Evolutionary conservation across 1,140 invertebrate genomes (phyloP).

Genomic region (Caerostris extrusa): DNA sequence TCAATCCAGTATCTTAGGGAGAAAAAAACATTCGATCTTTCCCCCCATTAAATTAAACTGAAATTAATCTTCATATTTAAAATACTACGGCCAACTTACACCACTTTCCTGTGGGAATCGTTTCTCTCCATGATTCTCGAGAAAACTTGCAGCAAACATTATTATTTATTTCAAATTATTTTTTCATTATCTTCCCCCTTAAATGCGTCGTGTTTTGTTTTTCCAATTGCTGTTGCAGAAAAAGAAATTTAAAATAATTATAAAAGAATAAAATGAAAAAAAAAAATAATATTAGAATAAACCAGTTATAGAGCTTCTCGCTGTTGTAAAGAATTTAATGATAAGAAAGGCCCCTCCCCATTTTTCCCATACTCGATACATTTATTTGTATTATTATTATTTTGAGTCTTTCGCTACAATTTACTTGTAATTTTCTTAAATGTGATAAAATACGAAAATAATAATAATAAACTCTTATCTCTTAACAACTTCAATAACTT

Average conservation of each 20-base stretch:
- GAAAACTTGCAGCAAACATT: constrained; percentile 59
- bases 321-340: constrained; percentile 72
- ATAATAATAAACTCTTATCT: too few relatives aligned
- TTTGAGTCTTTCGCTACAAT: too few relatives aligned
- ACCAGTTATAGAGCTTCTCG: constrained; percentile 67
- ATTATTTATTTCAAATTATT: constrained; percentile 66
- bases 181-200: constrained; percentile 15
- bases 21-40: too few relatives aligned
- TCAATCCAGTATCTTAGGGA: too few relatives aligned
- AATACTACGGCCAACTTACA: neutral
- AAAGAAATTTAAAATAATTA: too few relatives aligned
- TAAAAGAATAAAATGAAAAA: constrained; percentile 52
- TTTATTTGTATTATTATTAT: too few relatives aligned
- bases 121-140: constrained; percentile 33
- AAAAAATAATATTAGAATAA: constrained; percentile 75
- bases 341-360: constrained; percentile 74
- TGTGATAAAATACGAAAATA: too few relatives aligned
- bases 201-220: constrained; percentile 71
- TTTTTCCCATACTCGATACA: constrained; percentile 77
- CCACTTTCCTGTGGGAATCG: constrained; percentile 31
- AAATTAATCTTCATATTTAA: constrained; percentile 33
- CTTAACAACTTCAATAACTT: too few relatives aligned
- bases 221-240: constrained; percentile 63
- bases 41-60: neutral
- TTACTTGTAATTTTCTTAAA: too few relatives aligned